Evolutionary conservation across 2,113 vertebrate species (phyloP).

Genomic region (Melanostigma gelatinosum): DNA sequence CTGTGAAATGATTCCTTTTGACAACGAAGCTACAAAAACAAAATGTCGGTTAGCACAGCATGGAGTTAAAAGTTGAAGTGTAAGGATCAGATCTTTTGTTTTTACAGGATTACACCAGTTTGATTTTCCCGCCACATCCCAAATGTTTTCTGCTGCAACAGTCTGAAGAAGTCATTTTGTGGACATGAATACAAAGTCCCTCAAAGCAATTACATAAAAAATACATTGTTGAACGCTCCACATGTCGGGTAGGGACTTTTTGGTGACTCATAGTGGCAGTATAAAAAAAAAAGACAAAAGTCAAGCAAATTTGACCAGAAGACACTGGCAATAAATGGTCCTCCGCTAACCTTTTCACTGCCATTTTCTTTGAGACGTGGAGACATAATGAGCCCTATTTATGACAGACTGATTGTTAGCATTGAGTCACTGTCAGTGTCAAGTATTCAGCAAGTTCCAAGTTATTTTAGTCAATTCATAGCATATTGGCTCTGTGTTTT

Average conservation of each 20-base stretch:
- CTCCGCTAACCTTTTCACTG: background rate
- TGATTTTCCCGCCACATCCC: background rate
- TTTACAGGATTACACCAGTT: background rate
- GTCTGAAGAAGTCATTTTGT: background rate
- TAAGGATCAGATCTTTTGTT: background rate
- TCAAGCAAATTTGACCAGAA: background rate
- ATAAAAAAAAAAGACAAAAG: background rate
- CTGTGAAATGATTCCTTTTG: slow-evolving; percentile 45
- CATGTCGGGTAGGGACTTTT: too few species aligned
- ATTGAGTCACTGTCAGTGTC: background rate
- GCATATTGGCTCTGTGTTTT: background rate
- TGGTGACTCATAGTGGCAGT: background rate
- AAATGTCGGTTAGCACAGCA: background rate
- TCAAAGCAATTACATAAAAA: background rate
- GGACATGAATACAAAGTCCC: background rate
- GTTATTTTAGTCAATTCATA: background rate
- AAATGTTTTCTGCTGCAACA: background rate
- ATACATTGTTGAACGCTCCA: background rate
- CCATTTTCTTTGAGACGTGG: too few species aligned
- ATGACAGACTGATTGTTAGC: background rate
- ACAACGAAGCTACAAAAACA: slow-evolving; percentile 20
- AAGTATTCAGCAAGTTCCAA: background rate
- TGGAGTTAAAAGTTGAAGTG: background rate
- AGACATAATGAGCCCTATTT: background rate
- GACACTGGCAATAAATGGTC: background rate